A percentile compares a stretch with the other conserved stretches of the same genome.
Evolutionary conservation across 2,797 vertebrate genomes (phyloP).

Genomic region (Taeniopygia guttata): DNA sequence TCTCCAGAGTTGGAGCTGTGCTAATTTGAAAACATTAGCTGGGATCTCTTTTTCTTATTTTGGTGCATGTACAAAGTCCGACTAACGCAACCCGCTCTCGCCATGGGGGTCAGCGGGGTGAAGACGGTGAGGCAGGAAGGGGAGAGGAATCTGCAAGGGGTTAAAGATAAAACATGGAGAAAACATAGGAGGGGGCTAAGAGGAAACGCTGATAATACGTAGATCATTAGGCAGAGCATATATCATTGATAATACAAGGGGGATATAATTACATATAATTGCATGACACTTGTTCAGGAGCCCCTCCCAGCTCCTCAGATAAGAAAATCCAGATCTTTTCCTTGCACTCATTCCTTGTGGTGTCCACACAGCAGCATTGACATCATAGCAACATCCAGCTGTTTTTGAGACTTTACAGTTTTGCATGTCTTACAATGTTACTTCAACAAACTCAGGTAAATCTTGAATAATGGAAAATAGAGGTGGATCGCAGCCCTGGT

Average conservation of each 20-base stretch:
- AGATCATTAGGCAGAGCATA: conserved; percentile 52
- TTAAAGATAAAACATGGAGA: conserved; percentile 45
- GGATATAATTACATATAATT: conserved; percentile 29
- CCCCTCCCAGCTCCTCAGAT: not conserved
- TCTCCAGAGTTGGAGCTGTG: conserved; percentile 77
- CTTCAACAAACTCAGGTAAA: not conserved
- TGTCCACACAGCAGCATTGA: not conserved
- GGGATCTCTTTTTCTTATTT: conserved; percentile 59
- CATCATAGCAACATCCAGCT: not conserved
- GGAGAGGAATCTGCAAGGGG: conserved; percentile 1
- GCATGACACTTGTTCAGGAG: not conserved
- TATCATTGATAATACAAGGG: conserved; percentile 6
- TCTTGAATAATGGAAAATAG: not conserved
- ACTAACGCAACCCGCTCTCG: not conserved
- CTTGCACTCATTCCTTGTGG: not conserved
- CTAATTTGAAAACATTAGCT: conserved; percentile 91
- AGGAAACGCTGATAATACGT: conserved; percentile 28
- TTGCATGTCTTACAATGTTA: not conserved
- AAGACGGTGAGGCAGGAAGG: not conserved
- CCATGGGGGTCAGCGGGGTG: not conserved
- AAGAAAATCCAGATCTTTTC: conserved; percentile 7
- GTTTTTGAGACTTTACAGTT: not conserved
- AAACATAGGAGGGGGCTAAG: not conserved
- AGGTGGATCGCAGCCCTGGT: not conserved
- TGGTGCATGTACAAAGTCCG: conserved; percentile 38